A percentile compares a stretch with the other conserved stretches of the same genome.
Evolutionary conservation across 2,888 invertebrate genomes (phyloP).

Genomic region (Mylabris sibirica): DNA sequence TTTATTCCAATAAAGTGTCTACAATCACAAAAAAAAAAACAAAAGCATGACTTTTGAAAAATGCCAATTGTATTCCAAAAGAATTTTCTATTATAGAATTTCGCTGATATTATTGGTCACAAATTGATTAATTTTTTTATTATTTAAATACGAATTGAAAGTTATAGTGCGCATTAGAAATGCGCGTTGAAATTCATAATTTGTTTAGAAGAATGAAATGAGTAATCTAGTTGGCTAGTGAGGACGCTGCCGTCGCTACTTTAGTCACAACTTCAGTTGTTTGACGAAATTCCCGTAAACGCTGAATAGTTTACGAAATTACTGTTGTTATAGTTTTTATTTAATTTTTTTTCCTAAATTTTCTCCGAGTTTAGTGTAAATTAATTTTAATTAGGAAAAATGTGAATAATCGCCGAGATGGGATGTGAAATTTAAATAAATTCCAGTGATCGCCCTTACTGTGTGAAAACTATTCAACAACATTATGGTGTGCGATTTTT

Average conservation of each 20-base stretch:
- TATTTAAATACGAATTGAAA: not conserved
- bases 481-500: constrained; percentile 6
- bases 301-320: not conserved
- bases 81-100: not conserved
- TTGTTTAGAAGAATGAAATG: not conserved
- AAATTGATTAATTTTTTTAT: not conserved
- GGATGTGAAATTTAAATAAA: not conserved
- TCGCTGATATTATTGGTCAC: not conserved
- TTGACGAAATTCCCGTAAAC: not conserved
- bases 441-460: not conserved
- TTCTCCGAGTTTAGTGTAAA: not conserved
- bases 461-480: not conserved
- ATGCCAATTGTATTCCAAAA: not conserved
- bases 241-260: constrained; percentile 7
- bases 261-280: constrained; percentile 9
- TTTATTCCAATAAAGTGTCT: not conserved
- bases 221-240: not conserved
- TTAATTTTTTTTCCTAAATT: not conserved
- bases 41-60: not conserved
- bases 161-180: not conserved
- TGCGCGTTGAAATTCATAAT: constrained; percentile 1
- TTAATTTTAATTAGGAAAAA: not conserved
- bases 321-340: not conserved
- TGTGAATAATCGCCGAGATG: not conserved
- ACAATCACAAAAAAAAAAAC: not conserved